Evolutionary conservation across 2,888 invertebrate species (phyloP).

Genomic region (Andrena camellia): DNA sequence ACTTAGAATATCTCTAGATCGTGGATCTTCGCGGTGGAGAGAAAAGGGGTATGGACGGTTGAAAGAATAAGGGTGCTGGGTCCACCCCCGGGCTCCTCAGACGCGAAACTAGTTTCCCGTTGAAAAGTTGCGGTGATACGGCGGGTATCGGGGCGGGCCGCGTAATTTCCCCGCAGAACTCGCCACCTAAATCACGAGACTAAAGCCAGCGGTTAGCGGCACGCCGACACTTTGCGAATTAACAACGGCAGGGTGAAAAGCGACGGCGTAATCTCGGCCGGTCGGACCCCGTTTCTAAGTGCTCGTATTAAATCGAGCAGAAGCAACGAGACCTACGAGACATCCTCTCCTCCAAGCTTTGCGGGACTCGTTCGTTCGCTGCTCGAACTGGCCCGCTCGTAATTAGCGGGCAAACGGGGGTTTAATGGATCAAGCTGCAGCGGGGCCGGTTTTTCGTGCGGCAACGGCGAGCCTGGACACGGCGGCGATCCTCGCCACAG

Average conservation of each 20-base stretch:
- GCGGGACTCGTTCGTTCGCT: constrained; percentile 24
- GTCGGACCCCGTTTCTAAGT: not conserved
- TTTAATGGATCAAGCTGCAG: constrained; percentile 35
- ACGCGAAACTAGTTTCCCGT: constrained; percentile 26
- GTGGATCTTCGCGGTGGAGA: no score
- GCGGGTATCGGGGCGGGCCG: constrained; percentile 28
- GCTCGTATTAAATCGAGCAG: constrained; percentile 34
- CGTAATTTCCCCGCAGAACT: constrained; percentile 43
- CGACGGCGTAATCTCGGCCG: constrained; percentile 17
- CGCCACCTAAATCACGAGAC: constrained; percentile 46
- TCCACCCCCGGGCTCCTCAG: not conserved
- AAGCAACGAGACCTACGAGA: constrained; percentile 22
- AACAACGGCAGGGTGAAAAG: constrained; percentile 45
- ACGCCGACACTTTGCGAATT: constrained; percentile 41
- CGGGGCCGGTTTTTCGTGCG: constrained; percentile 13
- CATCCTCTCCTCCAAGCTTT: constrained; percentile 2
- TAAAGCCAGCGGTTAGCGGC: constrained; percentile 49
- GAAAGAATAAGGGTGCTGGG: not conserved
- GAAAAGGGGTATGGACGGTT: no score
- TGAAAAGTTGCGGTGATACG: constrained; percentile 41
- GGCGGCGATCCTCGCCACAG: not conserved
- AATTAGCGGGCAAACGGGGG: constrained; percentile 42
- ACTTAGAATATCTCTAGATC: no score
- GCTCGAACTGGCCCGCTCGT: constrained; percentile 24
- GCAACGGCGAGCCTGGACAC: constrained; percentile 19